Evolutionary conservation across 1,140 invertebrate genomes (phyloP).

Genomic region (Aphis craccivora): DNA sequence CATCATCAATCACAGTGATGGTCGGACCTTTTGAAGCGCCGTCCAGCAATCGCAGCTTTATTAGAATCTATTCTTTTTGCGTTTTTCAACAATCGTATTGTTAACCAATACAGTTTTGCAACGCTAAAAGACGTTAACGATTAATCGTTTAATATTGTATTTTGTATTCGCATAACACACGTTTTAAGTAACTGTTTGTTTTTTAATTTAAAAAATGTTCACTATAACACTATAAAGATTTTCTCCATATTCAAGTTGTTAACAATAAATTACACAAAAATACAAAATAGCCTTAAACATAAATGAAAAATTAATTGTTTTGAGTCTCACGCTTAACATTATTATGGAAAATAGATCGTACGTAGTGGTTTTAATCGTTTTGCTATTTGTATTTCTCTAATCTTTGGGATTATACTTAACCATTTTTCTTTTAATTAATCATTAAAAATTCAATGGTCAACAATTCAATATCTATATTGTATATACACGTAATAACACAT

Average conservation of each 20-base stretch:
- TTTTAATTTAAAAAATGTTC: not conserved
- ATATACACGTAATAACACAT: not conserved
- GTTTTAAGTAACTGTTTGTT: not conserved
- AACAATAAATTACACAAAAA: not conserved
- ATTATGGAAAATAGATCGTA: not conserved
- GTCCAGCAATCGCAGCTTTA: not conserved
- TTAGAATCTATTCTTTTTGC: not conserved
- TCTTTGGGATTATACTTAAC: not conserved
- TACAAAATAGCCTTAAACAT: not conserved
- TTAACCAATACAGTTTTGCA: not conserved
- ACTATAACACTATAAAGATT: not conserved
- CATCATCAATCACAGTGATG: not conserved
- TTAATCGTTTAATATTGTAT: not conserved
- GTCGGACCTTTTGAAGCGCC: not conserved
- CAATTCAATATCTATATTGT: not conserved
- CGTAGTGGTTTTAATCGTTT: not conserved
- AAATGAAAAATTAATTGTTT: not conserved
- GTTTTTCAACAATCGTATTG: no score
- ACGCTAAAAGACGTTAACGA: not conserved
- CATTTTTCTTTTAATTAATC: not conserved
- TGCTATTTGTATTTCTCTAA: not conserved
- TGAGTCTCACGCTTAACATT: not conserved
- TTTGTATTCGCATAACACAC: not conserved
- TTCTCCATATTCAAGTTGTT: no score
- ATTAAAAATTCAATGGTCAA: not conserved